Evolutionary conservation across 1,140 invertebrate species (phyloP).

Genomic region (Pentalonia nigronervosa): DNA sequence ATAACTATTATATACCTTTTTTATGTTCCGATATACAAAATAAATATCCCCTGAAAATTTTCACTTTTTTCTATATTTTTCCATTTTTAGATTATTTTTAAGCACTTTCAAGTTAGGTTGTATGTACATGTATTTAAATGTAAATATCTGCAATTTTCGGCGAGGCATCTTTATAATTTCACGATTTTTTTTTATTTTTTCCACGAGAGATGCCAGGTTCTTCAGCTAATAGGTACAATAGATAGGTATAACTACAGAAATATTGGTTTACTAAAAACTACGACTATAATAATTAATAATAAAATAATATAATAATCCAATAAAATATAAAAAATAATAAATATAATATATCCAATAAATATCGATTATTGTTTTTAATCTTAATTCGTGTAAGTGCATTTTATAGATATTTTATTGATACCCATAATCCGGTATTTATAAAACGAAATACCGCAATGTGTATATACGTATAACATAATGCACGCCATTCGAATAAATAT

Average conservation of each 20-base stretch:
- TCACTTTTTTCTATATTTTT: too few species aligned
- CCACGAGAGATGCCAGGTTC: background rate
- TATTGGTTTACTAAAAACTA: background rate
- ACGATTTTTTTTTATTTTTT: background rate
- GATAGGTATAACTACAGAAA: background rate
- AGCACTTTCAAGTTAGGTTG: too few species aligned
- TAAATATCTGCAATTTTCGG: too few species aligned
- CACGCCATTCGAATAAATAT: constrained; percentile 7
- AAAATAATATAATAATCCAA: background rate
- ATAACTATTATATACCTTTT: too few species aligned
- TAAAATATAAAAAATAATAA: background rate
- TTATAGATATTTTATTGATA: too few species aligned
- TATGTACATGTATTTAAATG: too few species aligned
- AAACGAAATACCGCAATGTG: background rate
- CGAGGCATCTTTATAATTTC: too few species aligned
- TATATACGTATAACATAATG: background rate
- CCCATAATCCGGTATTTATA: background rate
- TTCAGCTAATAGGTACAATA: background rate
- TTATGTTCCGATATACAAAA: too few species aligned
- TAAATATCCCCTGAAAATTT: too few species aligned
- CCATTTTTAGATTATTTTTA: too few species aligned
- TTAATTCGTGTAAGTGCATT: background rate
- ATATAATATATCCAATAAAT: background rate
- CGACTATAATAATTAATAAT: background rate
- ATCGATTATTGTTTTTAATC: background rate